Conservation (phyloP, 2,797 vertebrate species). For the Ceryle rudis region DNA sequence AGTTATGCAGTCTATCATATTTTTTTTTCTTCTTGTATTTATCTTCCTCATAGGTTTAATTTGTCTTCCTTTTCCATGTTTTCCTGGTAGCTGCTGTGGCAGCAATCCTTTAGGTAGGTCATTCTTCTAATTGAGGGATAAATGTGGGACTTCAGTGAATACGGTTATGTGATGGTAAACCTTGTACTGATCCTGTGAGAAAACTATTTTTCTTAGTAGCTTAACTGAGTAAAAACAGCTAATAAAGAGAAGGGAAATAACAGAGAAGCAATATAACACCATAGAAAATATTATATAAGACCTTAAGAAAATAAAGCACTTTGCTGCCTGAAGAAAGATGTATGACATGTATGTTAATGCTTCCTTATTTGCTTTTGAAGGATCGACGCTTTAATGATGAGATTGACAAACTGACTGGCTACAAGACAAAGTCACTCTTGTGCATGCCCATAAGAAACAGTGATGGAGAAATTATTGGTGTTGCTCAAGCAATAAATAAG, state of each 20-base stretch:
- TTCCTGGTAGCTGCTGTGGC: not conserved
- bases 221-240: not conserved
- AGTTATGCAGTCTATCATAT: not conserved
- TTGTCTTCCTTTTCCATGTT: not conserved
- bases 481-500: constrained; percentile 98
- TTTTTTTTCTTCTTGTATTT: not conserved
- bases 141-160: not conserved
- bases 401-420: constrained; percentile 97
- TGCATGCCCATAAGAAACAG: constrained; percentile 98
- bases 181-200: not conserved
- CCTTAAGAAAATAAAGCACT: not conserved
- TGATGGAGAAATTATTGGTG: constrained; percentile 95
- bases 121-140: not conserved
- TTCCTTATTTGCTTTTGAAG: constrained; percentile 78
- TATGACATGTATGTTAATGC: not conserved
- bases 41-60: not conserved
- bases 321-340: not conserved
- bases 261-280: not conserved
- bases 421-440: constrained; percentile 97
- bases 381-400: constrained; percentile 98
- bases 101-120: not conserved
- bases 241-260: not conserved
- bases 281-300: not conserved
- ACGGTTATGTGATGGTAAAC: not conserved
- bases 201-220: not conserved